Evolutionary conservation across 1,140 invertebrate species (phyloP), one percentile per base, ranked within the genome.

Genomic region (Eurosta solidaginis): DNA sequence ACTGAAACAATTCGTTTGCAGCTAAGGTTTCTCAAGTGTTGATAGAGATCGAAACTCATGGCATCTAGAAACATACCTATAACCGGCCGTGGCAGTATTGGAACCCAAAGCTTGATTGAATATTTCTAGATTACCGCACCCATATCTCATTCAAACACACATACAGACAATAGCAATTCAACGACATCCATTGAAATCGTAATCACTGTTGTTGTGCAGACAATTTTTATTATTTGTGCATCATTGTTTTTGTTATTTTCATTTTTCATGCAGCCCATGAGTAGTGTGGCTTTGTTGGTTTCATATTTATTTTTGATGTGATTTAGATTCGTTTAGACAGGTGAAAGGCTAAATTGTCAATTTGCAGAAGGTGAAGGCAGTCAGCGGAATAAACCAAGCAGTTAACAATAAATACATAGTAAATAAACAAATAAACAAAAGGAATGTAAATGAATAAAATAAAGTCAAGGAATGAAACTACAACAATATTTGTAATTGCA

Each of bases 331-430:
- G 83, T 84, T 86, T 83, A 84, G 85, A 86, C 85, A 86, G 85
- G 85, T 86, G 85, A 86, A 86, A 86, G 85, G 85, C 85, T 86
- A 86, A 86, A 86, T 86, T 86, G 85, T 86, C 85, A 86, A 86
- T 86, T 86, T 86, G 84, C 84, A 79, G n/a, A n/a, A n/a, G n/a
- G n/a, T n/a, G n/a, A 85, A 84, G 79, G 78, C 77, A 78, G 74
- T 78, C 81, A 79, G 54, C 76, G 76, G 78, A 79, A 81, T 77
- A 79, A 84, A 78, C 78, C 45, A 78, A n/a, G 27, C 59, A 40
- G 59, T 33, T 4, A 9, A 40, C 59, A 40, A 29, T 3, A 27
- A 40, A 40, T n/a, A 81, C 76, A 77, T 74, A 77, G 79, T 79
- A 83, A 79, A 73, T 42, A 36, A 14, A 36, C 25, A 14, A 47